These are phyloP conservation scores for Mugil cephalus DNA, from an alignment of 2,113 vertebrate species.

Conservation along the genomic window DNA sequence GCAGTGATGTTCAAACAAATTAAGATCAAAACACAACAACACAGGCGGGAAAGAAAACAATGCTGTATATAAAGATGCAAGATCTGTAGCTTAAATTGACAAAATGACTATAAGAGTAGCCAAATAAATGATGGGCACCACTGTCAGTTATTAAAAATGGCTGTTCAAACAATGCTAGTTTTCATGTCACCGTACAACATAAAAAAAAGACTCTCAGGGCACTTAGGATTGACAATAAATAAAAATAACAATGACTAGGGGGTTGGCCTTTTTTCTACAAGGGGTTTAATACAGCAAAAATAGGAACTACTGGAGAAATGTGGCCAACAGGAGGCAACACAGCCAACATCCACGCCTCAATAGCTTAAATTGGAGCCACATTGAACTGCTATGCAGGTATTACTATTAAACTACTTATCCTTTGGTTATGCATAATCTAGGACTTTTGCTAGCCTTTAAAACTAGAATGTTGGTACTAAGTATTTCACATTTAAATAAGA, in stretches of 20 bases:
- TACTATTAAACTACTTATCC: neutral
- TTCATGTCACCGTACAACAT: slow-evolving; percentile 14
- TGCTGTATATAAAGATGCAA: slow-evolving; percentile 2
- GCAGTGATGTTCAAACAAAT: slow-evolving; percentile 4
- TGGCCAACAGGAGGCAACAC: slow-evolving; percentile 11
- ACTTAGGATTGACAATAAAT: neutral
- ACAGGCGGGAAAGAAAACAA: slow-evolving; percentile 16
- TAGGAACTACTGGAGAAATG: neutral
- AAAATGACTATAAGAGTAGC: neutral
- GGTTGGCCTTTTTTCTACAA: neutral
- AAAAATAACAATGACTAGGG: neutral
- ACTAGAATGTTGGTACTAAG: neutral
- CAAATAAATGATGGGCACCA: slow-evolving; percentile 18
- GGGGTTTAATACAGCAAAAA: neutral
- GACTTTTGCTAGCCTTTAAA: neutral
- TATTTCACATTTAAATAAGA: neutral
- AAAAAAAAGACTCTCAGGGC: too few species aligned
- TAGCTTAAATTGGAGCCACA: neutral
- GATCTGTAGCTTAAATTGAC: neutral
- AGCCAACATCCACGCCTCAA: slow-evolving; percentile 4
- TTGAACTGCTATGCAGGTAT: neutral
- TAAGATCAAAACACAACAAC: slow-evolving; percentile 15
- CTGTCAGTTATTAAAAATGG: slow-evolving; percentile 10
- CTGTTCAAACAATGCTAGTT: slow-evolving; percentile 7
- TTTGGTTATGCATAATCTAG: slow-evolving; percentile 4